These are phyloP conservation scores for Noctua pronuba DNA, from an alignment of 2,888 invertebrate genomes.

Conservation along the genomic window DNA sequence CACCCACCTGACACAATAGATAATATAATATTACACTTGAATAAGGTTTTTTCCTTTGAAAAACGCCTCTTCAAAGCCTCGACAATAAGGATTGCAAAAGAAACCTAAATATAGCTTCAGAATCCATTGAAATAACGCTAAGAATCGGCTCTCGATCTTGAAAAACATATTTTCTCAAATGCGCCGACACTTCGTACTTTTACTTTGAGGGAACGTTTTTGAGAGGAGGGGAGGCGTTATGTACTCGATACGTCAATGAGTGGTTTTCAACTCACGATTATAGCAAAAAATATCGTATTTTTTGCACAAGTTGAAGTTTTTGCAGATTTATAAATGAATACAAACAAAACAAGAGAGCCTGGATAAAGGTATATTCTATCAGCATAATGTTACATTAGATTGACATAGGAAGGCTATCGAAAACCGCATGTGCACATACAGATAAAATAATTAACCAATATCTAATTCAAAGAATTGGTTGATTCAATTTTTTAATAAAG, in stretches of 20 bases:
- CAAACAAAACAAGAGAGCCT: background rate
- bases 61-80: background rate
- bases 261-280: conserved; percentile 6
- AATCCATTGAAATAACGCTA: conserved; percentile 26
- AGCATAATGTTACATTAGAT: background rate
- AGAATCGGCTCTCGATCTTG: conserved; percentile 24
- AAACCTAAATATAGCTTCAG: conserved; percentile 20
- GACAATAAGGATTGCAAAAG: conserved; percentile 9
- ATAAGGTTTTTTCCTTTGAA: background rate
- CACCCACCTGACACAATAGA: background rate
- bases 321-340: too few species aligned
- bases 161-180: conserved; percentile 53
- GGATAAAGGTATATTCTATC: too few species aligned
- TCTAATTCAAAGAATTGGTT: background rate
- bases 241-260: conserved; percentile 39
- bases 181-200: conserved; percentile 38
- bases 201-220: conserved; percentile 23
- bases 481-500: background rate
- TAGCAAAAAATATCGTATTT: conserved; percentile 2
- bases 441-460: background rate
- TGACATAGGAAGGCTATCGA: background rate
- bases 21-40: background rate
- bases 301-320: background rate
- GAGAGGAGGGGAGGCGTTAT: conserved; percentile 18
- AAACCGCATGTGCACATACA: background rate